Conservation (phyloP, 2,888 invertebrate species). For the Himalopsyche tibetana region DNA sequence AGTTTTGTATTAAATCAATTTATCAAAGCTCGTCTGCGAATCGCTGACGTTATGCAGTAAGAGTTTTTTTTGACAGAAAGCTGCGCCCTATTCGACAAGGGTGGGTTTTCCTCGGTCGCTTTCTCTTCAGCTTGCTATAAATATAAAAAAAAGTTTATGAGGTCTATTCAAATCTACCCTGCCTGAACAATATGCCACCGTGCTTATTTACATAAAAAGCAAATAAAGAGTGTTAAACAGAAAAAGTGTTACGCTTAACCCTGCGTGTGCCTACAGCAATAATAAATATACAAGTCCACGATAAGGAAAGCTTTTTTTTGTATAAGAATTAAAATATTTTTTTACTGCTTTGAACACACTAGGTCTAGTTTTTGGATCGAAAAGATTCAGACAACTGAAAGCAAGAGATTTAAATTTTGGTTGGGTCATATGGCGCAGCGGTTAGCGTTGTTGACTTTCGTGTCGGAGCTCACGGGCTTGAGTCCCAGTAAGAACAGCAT, state of each 20-base stretch:
- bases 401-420: too few relatives aligned
- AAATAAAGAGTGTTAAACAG: constrained; percentile 60
- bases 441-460: too few relatives aligned
- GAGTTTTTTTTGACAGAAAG: neutral
- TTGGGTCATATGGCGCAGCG: too few relatives aligned
- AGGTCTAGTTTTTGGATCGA: too few relatives aligned
- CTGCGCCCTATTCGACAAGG: constrained; percentile 11
- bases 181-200: constrained; percentile 56
- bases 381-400: too few relatives aligned
- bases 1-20: constrained; percentile 14
- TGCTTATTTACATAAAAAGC: constrained; percentile 58
- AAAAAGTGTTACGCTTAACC: constrained; percentile 52
- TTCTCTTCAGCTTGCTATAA: constrained; percentile 47
- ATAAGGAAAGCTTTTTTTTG: neutral
- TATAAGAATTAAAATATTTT: neutral
- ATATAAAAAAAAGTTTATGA: constrained; percentile 52
- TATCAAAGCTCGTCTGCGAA: neutral
- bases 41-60: neutral
- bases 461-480: too few relatives aligned
- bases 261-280: neutral
- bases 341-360: neutral
- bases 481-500: too few relatives aligned
- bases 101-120: constrained; percentile 19
- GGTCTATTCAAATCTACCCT: constrained; percentile 63
- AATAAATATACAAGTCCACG: neutral